Evolutionary conservation across 2,888 invertebrate genomes (phyloP).

Genomic region (Macaria liturata): DNA sequence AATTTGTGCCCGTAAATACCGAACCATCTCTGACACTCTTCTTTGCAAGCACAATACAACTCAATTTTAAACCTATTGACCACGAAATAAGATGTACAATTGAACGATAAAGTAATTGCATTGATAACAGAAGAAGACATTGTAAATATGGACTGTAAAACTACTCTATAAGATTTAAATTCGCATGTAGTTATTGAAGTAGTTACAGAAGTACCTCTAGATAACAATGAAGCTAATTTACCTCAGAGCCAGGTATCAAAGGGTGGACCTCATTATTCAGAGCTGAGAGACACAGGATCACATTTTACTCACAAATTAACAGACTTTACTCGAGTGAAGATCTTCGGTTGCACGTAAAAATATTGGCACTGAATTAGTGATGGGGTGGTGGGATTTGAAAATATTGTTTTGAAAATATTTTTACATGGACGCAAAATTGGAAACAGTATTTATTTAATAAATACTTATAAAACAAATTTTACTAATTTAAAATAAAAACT

Average conservation of each 20-base stretch:
- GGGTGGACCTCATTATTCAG: conserved; percentile 21
- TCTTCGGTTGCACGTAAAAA: background rate
- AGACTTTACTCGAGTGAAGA: background rate
- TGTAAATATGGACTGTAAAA: background rate
- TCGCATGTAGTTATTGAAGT: conserved; percentile 6
- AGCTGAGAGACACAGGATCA: conserved; percentile 26
- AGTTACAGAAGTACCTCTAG: conserved; percentile 13
- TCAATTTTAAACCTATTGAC: background rate
- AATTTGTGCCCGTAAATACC: conserved; percentile 27
- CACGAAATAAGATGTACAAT: background rate
- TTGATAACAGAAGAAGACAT: background rate
- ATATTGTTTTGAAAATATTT: too few relatives aligned
- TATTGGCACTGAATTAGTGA: too few relatives aligned
- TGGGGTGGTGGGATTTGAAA: too few relatives aligned
- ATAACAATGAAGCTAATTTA: conserved; percentile 21
- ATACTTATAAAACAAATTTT: too few relatives aligned
- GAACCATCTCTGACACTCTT: conserved; percentile 7
- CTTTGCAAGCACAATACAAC: conserved; percentile 7
- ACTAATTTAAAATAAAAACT: too few relatives aligned
- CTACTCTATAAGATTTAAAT: conserved; percentile 5
- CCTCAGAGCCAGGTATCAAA: conserved; percentile 14
- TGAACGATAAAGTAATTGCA: background rate
- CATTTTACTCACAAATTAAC: conserved; percentile 13
- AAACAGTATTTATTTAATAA: too few relatives aligned
- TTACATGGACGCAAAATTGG: too few relatives aligned